phyloP scores from a whole-genome alignment of 2,888 invertebrate genomes.

The Elegia similella region DNA sequence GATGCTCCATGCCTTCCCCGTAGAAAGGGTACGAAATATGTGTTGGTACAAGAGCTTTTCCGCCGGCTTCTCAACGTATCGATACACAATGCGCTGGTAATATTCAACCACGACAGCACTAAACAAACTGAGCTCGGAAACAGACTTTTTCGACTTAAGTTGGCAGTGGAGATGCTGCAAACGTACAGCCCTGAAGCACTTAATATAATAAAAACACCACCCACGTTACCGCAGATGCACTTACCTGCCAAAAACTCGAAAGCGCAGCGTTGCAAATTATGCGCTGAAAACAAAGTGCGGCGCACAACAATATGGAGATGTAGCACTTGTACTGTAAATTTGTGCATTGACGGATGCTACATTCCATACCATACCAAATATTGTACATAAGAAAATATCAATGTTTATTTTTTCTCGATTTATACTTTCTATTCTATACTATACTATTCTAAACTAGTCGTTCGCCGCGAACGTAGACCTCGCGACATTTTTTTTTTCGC shows the following conservation, averaged over 20 bases:
- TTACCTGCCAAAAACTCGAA: too few relatives aligned
- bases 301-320: conserved; percentile 24
- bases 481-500: too few relatives aligned
- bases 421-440: too few relatives aligned
- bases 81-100: conserved; percentile 20
- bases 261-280: conserved; percentile 21
- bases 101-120: conserved; percentile 14
- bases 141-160: conserved; percentile 11
- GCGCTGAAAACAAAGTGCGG: conserved; percentile 18
- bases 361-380: conserved; percentile 2
- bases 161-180: conserved; percentile 17
- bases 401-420: too few relatives aligned
- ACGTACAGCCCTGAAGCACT: background rate
- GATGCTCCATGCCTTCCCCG: conserved; percentile 16
- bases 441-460: too few relatives aligned
- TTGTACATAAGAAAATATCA: background rate
- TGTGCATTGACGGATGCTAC: conserved; percentile 23
- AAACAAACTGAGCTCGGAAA: background rate
- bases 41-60: conserved; percentile 30
- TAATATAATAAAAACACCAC: too few relatives aligned
- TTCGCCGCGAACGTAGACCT: too few relatives aligned
- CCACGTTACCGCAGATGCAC: conserved; percentile 3
- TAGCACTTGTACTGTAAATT: conserved; percentile 20
- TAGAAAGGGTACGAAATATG: conserved; percentile 16
- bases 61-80: too few relatives aligned